Evolutionary conservation across 92 coral and sea anemone genomes (phyloP).

Genomic region (Chrysogorgia sp.): DNA sequence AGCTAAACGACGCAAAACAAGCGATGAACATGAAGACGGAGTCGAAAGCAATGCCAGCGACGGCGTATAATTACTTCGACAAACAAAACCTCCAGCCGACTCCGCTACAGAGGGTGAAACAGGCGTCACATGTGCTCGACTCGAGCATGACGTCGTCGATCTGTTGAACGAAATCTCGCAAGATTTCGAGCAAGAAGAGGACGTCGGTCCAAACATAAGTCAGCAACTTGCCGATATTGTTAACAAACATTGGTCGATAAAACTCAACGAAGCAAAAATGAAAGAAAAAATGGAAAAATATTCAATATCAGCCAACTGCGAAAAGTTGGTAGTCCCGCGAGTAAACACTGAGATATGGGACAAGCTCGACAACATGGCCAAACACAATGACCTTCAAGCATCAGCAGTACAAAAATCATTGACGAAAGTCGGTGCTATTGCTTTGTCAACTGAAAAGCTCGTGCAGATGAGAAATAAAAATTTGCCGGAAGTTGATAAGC

Average conservation of each 20-base stretch:
- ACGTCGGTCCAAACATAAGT: constrained; percentile 6
- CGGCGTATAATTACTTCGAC: not conserved
- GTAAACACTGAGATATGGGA: constrained; percentile 25
- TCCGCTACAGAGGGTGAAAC: constrained; percentile 20
- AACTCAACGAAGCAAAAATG: constrained; percentile 11
- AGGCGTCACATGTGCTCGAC: constrained; percentile 25
- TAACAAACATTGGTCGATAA: constrained; percentile 15
- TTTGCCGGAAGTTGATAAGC: constrained; percentile 29
- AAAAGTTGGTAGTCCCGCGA: constrained; percentile 21
- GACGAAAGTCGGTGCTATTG: constrained; percentile 12
- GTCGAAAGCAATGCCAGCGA: constrained; percentile 12
- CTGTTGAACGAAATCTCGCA: constrained; percentile 1
- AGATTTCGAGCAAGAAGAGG: constrained; percentile 19
- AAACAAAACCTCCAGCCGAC: constrained; percentile 16
- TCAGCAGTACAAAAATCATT: constrained; percentile 10
- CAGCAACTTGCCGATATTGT: constrained; percentile 38
- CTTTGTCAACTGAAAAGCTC: constrained; percentile 9
- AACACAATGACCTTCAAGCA: constrained; percentile 16
- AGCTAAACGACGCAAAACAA: not conserved
- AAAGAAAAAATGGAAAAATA: constrained; percentile 22
- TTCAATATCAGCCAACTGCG: constrained; percentile 7
- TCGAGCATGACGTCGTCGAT: constrained; percentile 31
- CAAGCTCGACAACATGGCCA: constrained; percentile 1
- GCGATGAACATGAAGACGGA: not conserved
- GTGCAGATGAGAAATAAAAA: constrained; percentile 7